phyloP scores from a whole-genome alignment of 1,140 invertebrate species.

The Eupristina koningsbergeri region DNA sequence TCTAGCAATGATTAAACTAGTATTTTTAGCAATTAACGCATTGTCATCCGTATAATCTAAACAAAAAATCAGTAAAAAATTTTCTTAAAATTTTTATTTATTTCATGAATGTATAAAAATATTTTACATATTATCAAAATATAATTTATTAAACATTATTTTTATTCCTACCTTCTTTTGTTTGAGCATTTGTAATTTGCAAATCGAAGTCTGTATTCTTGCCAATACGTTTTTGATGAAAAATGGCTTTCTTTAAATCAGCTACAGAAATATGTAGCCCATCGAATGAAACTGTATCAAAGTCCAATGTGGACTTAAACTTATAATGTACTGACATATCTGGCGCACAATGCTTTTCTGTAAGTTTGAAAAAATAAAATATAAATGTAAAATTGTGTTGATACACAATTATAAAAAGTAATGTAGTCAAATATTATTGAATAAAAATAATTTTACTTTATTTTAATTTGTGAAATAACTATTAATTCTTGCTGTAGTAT shows the following conservation, averaged over 20 bases:
- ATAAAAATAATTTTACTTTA: slow-evolving; percentile 7
- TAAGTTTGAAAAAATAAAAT: slow-evolving; percentile 47
- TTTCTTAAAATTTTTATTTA: too few relatives aligned
- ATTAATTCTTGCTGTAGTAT: too few relatives aligned
- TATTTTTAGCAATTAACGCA: slow-evolving; percentile 95
- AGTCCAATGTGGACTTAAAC: slow-evolving; percentile 95
- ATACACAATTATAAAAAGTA: background rate
- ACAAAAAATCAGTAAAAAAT: slow-evolving; percentile 67
- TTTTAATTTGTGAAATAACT: too few relatives aligned
- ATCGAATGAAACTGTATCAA: slow-evolving; percentile 97
- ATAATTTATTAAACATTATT: background rate
- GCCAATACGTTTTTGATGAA: slow-evolving; percentile 94
- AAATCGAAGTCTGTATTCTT: slow-evolving; percentile 96
- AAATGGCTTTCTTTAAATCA: slow-evolving; percentile 95
- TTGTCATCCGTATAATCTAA: slow-evolving; percentile 93
- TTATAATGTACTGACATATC: slow-evolving; percentile 98
- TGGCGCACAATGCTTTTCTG: slow-evolving; percentile 56
- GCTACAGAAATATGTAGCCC: slow-evolving; percentile 95
- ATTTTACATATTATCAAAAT: too few relatives aligned
- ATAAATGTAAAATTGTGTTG: background rate
- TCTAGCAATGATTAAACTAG: slow-evolving; percentile 94
- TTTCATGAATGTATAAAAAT: too few relatives aligned
- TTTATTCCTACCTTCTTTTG: slow-evolving; percentile 88
- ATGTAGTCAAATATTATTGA: too few relatives aligned
- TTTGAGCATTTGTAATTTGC: slow-evolving; percentile 97